Conservation (phyloP, 2,113 vertebrate genomes). For the Oryzias javanicus region DNA sequence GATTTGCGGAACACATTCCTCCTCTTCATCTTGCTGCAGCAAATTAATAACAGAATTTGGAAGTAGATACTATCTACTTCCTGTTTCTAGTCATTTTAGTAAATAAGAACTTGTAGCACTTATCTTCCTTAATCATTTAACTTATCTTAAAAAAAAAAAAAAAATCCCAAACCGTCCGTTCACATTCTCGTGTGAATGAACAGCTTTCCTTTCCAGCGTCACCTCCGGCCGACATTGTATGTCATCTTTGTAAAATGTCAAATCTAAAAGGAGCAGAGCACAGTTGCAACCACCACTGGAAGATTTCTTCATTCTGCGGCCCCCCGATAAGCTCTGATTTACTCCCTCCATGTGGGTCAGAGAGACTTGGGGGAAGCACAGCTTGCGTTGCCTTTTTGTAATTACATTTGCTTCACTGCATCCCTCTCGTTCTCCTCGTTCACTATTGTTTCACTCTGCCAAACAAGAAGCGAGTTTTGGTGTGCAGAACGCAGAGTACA, state of each 20-base stretch:
- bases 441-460: slow-evolving; percentile 21
- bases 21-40: no score
- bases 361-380: slow-evolving; percentile 53
- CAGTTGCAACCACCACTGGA: slow-evolving; percentile 42
- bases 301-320: slow-evolving; percentile 60
- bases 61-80: no score
- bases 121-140: no score
- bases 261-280: slow-evolving; percentile 53
- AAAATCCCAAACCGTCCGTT: no score
- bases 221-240: slow-evolving; percentile 16
- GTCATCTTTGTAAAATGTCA: slow-evolving; percentile 50
- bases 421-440: slow-evolving; percentile 46
- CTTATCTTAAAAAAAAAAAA: no score
- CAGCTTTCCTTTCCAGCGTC: slow-evolving; percentile 22
- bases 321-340: slow-evolving; percentile 69
- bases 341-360: slow-evolving; percentile 63
- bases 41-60: no score
- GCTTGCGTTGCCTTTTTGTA: slow-evolving; percentile 67
- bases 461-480: slow-evolving; percentile 41
- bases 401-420: slow-evolving; percentile 67
- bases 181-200: no score
- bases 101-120: no score
- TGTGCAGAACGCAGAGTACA: background rate
- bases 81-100: no score
- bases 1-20: no score